Evolutionary conservation across 2,797 vertebrate genomes (phyloP).

Genomic region (Liasis olivaceus): DNA sequence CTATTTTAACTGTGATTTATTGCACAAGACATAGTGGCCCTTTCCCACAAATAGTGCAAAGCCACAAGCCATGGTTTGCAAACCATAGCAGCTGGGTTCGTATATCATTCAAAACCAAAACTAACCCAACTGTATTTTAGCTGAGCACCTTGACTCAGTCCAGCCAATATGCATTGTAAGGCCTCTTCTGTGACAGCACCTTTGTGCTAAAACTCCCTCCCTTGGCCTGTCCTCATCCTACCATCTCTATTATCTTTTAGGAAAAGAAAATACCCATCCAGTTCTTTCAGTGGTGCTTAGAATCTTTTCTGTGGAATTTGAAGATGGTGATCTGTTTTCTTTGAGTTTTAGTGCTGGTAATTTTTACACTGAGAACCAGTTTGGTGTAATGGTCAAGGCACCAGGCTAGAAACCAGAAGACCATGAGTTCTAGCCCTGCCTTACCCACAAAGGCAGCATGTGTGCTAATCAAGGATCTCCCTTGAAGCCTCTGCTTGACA

Average conservation of each 20-base stretch:
- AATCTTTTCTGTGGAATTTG: background rate
- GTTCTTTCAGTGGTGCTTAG: background rate
- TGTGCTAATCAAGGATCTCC: slow-evolving; percentile 51
- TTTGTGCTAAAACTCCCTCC: background rate
- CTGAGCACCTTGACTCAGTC: background rate
- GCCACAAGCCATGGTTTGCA: background rate
- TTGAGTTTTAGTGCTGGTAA: background rate
- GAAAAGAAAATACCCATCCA: background rate
- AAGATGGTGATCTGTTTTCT: background rate
- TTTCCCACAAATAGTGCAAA: background rate
- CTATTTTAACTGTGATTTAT: background rate
- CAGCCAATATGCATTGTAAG: background rate
- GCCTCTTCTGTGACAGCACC: background rate
- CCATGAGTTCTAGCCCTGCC: background rate
- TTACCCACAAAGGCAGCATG: background rate
- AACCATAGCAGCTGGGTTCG: background rate
- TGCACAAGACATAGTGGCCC: background rate
- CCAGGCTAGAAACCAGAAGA: background rate
- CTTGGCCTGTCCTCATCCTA: background rate
- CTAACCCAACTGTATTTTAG: background rate
- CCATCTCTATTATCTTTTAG: background rate
- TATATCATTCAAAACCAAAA: background rate
- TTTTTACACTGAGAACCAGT: background rate
- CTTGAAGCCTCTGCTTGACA: slow-evolving; percentile 14
- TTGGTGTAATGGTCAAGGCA: background rate